A percentile compares a stretch with the other conserved stretches of the same genome.
Evolutionary conservation across 64 coral and sea anemone genomes (phyloP).

Genomic region (Acropora yongei): DNA sequence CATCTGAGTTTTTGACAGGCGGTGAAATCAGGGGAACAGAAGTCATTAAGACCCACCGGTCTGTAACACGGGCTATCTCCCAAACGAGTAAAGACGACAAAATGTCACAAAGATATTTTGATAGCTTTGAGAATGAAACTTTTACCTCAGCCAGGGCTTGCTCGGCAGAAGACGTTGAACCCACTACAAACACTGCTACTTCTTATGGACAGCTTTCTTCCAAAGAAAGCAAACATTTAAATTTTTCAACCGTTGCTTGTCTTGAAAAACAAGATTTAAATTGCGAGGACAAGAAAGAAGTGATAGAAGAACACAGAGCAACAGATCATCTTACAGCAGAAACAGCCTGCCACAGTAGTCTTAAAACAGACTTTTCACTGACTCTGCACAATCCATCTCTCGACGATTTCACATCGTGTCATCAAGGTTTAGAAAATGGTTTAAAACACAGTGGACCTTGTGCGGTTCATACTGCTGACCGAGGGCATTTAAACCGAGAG

Average conservation of each 20-base stretch:
- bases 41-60: neutral
- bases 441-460: neutral
- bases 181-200: neutral
- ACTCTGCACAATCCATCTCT: conserved; percentile 9
- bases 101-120: neutral
- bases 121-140: neutral
- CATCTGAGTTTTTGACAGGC: too few relatives aligned
- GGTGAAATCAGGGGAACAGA: too few relatives aligned
- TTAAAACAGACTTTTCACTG: neutral
- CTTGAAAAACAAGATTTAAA: neutral
- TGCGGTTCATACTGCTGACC: neutral
- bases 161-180: neutral
- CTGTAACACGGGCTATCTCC: neutral
- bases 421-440: neutral
- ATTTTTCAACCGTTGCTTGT: neutral
- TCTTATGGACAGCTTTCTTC: neutral
- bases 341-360: neutral
- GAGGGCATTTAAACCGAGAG: conserved; percentile 27
- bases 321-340: neutral
- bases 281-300: neutral
- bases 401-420: neutral
- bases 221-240: neutral
- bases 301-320: neutral
- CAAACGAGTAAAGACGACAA: neutral
- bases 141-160: neutral